Percentiles rank a stretch among this genome's conserved stretches.
Evolutionary conservation across 2,113 vertebrate species (phyloP).

Genomic region (Mastomys coucha): DNA sequence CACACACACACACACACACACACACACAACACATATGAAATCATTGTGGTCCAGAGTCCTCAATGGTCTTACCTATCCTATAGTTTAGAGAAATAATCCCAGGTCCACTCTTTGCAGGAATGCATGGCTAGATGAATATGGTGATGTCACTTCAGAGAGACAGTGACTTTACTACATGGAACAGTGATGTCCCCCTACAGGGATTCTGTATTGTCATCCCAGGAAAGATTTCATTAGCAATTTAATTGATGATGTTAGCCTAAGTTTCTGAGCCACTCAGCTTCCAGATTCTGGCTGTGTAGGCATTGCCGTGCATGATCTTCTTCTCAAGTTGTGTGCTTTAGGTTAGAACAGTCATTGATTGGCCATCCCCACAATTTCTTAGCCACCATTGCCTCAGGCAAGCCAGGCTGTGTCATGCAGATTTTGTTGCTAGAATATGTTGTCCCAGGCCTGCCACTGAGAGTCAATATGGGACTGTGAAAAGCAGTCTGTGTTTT

Average conservation of each 20-base stretch:
- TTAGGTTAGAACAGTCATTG: background rate
- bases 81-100: background rate
- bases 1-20: background rate
- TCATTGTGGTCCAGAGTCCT: background rate
- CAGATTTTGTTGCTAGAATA: background rate
- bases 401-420: background rate
- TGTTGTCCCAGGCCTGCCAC: background rate
- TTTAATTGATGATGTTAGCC: background rate
- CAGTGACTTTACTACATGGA: too few relatives aligned
- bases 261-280: background rate
- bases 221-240: background rate
- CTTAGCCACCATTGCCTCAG: background rate
- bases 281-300: background rate
- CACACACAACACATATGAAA: background rate
- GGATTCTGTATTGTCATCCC: background rate
- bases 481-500: too few relatives aligned
- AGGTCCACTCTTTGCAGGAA: background rate
- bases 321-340: background rate
- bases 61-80: fast-evolving
- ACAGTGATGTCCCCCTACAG: background rate
- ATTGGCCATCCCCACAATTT: background rate
- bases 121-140: background rate
- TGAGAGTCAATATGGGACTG: too few relatives aligned
- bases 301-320: background rate
- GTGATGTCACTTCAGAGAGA: background rate